phyloP scores from a whole-genome alignment of 64 coral and sea anemone genomes.

The Stichodactyla mertensii region DNA sequence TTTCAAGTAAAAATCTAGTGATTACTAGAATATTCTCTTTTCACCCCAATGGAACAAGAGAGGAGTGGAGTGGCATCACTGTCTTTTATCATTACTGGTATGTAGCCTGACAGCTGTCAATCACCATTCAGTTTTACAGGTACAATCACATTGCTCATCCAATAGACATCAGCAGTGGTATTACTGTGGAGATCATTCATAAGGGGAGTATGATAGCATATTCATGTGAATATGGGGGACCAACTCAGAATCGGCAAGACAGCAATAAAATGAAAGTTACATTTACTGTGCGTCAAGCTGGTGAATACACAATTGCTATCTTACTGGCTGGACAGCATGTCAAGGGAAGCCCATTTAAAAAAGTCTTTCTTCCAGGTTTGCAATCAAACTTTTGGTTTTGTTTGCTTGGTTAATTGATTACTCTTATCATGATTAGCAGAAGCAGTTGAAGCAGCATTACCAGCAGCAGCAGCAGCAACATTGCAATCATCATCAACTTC shows the following conservation, averaged over 20 bases:
- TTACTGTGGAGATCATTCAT: conserved; percentile 63
- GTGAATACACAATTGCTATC: conserved; percentile 73
- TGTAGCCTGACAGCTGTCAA: neutral
- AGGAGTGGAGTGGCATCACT: too few relatives aligned
- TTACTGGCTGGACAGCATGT: conserved; percentile 49
- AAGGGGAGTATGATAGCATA: conserved; percentile 26
- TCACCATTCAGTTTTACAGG: conserved; percentile 63
- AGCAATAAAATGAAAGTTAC: conserved; percentile 65
- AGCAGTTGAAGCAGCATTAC: neutral
- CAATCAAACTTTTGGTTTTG: neutral
- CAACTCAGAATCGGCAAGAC: conserved; percentile 4
- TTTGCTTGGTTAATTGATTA: too few relatives aligned
- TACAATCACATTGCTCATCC: conserved; percentile 40
- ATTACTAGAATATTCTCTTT: too few relatives aligned
- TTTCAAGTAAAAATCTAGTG: too few relatives aligned
- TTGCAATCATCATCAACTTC: too few relatives aligned
- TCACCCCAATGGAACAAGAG: too few relatives aligned
- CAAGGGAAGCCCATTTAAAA: conserved; percentile 75
- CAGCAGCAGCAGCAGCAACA: neutral
- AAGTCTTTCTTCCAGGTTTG: conserved; percentile 81
- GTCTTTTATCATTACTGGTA: neutral
- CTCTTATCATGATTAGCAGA: too few relatives aligned
- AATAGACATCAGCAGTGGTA: conserved; percentile 22
- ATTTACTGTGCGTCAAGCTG: conserved; percentile 77
- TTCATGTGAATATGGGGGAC: conserved; percentile 59